A percentile compares a stretch with the other conserved stretches of the same genome.
These are phyloP conservation scores for Camponotus fellah DNA, from an alignment of 2,888 invertebrate genomes.

Conservation along the genomic window DNA sequence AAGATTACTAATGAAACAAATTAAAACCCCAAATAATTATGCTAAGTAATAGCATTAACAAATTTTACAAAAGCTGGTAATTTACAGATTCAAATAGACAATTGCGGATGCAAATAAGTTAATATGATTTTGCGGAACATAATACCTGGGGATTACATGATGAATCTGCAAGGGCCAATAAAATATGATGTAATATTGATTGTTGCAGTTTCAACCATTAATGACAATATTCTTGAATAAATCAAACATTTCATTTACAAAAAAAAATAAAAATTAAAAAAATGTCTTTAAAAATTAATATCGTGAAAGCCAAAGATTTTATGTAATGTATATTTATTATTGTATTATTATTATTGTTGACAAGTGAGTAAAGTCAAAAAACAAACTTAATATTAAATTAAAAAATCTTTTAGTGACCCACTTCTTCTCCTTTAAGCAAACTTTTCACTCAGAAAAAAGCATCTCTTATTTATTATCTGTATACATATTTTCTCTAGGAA, in stretches of 20 bases:
- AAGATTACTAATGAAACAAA: conserved; percentile 2
- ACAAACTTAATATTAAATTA: conserved; percentile 43
- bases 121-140: conserved; percentile 24
- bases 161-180: conserved; percentile 37
- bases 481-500: conserved; percentile 5
- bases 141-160: conserved; percentile 42
- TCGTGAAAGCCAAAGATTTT: neutral
- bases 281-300: neutral
- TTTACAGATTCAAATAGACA: conserved; percentile 2
- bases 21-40: neutral
- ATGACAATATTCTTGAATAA: neutral
- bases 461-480: conserved; percentile 24
- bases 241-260: neutral
- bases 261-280: neutral
- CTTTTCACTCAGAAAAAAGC: conserved; percentile 22
- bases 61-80: neutral
- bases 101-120: conserved; percentile 38
- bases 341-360: too few species aligned
- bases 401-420: conserved; percentile 34
- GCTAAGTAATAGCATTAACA: neutral
- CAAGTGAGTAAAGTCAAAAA: neutral
- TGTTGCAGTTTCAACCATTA: neutral
- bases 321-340: neutral
- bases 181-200: conserved; percentile 39
- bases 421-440: conserved; percentile 35